phyloP scores from a whole-genome alignment of 2,888 invertebrate species.

The Drosophila quinaria region DNA sequence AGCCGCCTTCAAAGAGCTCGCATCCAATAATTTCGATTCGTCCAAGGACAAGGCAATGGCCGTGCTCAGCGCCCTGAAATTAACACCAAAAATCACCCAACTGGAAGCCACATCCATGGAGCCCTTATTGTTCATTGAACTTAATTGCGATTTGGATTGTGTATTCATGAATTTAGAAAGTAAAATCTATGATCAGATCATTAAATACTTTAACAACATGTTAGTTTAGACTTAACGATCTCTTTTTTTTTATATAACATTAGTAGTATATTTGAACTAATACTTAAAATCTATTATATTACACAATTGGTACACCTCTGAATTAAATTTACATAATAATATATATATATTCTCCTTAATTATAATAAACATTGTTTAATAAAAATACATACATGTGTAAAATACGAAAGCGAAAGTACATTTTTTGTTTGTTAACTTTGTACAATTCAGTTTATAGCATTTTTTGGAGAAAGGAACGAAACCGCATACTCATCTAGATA shows the following conservation, averaged over 20 bases:
- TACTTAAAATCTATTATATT: conserved; percentile 59
- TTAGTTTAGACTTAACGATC: conserved; percentile 44
- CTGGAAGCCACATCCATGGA: conserved; percentile 38
- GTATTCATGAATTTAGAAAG: conserved; percentile 66
- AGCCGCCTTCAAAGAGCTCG: conserved; percentile 56
- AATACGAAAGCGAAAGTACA: conserved; percentile 43
- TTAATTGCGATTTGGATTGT: conserved; percentile 77
- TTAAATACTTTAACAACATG: conserved; percentile 81
- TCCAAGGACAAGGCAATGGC: conserved; percentile 55
- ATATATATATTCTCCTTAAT: conserved; percentile 18
- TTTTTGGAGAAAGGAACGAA: conserved; percentile 45
- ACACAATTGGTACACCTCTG: conserved; percentile 7
- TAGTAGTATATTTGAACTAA: conserved; percentile 68
- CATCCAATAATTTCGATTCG: conserved; percentile 22
- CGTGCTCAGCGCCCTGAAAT: conserved; percentile 70
- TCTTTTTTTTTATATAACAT: conserved; percentile 37
- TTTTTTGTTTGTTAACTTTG: conserved; percentile 45
- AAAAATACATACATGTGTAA: conserved; percentile 40
- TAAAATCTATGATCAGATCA: conserved; percentile 68
- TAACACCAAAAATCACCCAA: conserved; percentile 58
- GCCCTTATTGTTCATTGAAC: conserved; percentile 68
- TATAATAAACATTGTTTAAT: conserved; percentile 21
- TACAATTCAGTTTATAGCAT: conserved; percentile 24
- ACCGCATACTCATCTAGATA: conserved; percentile 21
- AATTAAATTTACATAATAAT: conserved; percentile 46